phyloP scores from a whole-genome alignment of 1,140 invertebrate genomes.

The Plodia interpunctella region DNA sequence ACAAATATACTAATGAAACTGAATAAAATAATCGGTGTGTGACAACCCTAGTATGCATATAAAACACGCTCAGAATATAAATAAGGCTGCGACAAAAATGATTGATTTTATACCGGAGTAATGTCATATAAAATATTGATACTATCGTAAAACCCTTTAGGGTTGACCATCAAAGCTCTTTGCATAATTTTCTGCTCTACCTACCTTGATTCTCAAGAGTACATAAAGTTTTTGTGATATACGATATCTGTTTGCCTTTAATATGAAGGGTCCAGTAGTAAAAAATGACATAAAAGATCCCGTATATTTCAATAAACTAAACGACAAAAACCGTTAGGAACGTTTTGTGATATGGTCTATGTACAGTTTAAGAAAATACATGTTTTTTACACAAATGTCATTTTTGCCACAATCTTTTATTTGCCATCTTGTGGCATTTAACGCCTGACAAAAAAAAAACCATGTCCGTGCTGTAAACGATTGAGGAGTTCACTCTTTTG shows the following conservation, averaged over 20 bases:
- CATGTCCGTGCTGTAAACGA: too few species aligned
- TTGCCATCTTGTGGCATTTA: too few species aligned
- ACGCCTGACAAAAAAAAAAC: too few species aligned
- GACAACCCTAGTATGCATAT: background rate
- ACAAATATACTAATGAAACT: too few species aligned
- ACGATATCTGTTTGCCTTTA: conserved; percentile 6
- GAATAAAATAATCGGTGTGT: too few species aligned
- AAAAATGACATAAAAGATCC: background rate
- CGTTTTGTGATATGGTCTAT: background rate
- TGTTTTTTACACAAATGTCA: too few species aligned
- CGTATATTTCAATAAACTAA: background rate
- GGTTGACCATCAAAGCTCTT: conserved; percentile 14
- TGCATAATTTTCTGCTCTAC: conserved; percentile 16
- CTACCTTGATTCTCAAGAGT: conserved; percentile 17
- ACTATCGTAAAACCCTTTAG: conserved; percentile 10
- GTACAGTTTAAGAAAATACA: too few species aligned
- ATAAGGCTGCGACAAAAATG: conserved; percentile 14
- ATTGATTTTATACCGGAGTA: conserved; percentile 16
- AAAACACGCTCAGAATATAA: conserved; percentile 9
- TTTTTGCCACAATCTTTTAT: too few species aligned
- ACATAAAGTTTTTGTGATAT: conserved; percentile 10
- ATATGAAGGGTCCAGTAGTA: background rate
- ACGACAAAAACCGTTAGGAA: background rate
- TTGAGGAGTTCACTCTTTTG: too few species aligned
- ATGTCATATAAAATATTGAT: conserved; percentile 19